Evolutionary conservation across 2,113 vertebrate species (phyloP), one percentile per base, ranked within the genome.

Genomic region (Athene noctua): DNA sequence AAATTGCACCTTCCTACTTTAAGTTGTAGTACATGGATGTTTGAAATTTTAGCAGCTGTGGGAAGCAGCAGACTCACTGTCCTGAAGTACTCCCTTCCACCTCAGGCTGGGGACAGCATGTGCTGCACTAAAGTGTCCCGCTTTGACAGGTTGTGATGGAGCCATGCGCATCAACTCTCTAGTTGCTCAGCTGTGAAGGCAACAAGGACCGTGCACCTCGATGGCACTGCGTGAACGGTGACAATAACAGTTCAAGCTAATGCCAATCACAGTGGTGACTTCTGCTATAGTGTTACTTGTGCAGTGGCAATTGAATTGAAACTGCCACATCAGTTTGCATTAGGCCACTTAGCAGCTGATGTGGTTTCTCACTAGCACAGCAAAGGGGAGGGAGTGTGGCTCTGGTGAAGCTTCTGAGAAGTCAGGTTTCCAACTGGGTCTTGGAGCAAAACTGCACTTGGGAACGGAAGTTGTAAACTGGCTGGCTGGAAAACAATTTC

Each of bases 281-380:
- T 86, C 52, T 65, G 86, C 86, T 79, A 0, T 58, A 19, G 95
- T 58, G 21, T 66, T 62, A 44, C 97, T 95, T 44, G 92, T 58
- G 89, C 26, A 6, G 54, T 62, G 62, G 89, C 92, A 91, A 92
- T 94, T 68, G 95, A 75, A 91, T 95, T 91, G 91, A 94, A 91
- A 10, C 88, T 94, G 91, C 86, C 89, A 77, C 91, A 87, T 96
- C 94, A 38, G 89, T 94, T 95, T 71, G 80, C 78, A 57, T 95
- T 96, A 92, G 86, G 80, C 66, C 72, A 51, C 57, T 89, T 80
- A 94, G 80, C 88, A 79, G 86, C 86, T 85, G 96, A 96, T 20
- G 80, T 2, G 18, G 79, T 54, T 90, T 83, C 92, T 94, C 88
- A 34, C 42, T 3, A 47, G 66, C 20, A 2, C 12, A 5, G 67